Base-by-base conservation (phyloP, 2,113 vertebrate genomes). In the Ia io region DNA sequence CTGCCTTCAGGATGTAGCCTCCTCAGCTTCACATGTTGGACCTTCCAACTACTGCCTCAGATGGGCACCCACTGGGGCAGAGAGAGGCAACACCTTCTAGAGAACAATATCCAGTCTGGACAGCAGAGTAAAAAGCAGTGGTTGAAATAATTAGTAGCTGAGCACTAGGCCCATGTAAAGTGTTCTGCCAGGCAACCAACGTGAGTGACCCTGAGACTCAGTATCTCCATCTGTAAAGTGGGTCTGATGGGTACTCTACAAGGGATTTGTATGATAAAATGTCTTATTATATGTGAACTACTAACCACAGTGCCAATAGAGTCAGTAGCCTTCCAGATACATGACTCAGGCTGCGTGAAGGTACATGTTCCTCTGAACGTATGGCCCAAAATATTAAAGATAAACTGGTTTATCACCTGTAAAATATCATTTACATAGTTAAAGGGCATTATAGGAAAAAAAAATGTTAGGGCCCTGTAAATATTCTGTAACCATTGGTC, bases 61-160 rank as follows among this genome's bases (percentile, higher is more conserved):
- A 22, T 0, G 1, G 35, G 22, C 4, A 3, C 14, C 0, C 7
- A 9, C 2, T n/a, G 23, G 22, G 5, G n/a, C 76, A 40, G 18
- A 25, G 23, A 91, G 49, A 1, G 2, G n/a, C 9, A 12, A 25
- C 18, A 2, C 11, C 10, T 5, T 11, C 40, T 20, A 32, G 28
- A 16, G 1, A 30, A 8, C 40, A 42, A 37, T 30, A 23, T 14
- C 9, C 44, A 44, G 32, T 13, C 6, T 23, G 49, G 40, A 32
- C 17, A 22, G 25, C 22, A 17, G 14, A 30, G 16, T 20, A 6
- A 53, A 23, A 51, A 42, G 18, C 20, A 1, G 16, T 23, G 61
- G 12, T 56, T 47, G 53, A 28, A 61, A 28, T 18, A 42, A 30
- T 30, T 14, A 9, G 63, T 23, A 40, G 51, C 6, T 37, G 65